Evolutionary conservation across 2,113 vertebrate genomes (phyloP).

Genomic region (Podocnemis expansa): DNA sequence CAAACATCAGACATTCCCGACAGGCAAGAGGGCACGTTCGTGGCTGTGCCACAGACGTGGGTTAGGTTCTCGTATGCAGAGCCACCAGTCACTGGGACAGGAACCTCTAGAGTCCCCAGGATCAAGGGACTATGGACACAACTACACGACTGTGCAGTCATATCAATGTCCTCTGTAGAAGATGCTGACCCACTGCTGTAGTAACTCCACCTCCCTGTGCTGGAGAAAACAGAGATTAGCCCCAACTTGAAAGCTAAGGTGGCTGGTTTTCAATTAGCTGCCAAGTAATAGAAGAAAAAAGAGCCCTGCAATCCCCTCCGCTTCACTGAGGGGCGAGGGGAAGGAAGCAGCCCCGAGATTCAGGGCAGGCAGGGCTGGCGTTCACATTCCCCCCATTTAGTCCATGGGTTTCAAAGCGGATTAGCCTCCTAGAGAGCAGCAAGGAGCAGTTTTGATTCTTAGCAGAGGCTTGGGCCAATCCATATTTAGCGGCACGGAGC

Average conservation of each 20-base stretch:
- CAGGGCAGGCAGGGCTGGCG: too few species aligned
- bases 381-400: not conserved
- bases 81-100: too few species aligned
- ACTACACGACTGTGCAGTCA: too few species aligned
- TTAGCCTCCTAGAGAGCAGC: not conserved
- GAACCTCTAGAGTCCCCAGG: too few species aligned
- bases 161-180: too few species aligned
- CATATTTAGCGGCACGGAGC: not conserved
- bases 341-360: not conserved
- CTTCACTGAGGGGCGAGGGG: not conserved
- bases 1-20: not conserved
- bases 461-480: not conserved
- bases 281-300: not conserved
- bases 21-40: rapidly evolving
- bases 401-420: not conserved
- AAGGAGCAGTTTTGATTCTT: not conserved
- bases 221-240: not conserved
- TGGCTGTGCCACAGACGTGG: too few species aligned
- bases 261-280: not conserved
- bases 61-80: too few species aligned
- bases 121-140: too few species aligned
- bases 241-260: not conserved
- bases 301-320: too few species aligned
- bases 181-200: too few species aligned
- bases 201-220: too few species aligned